A percentile compares a stretch with the other conserved stretches of the same genome.
Evolutionary conservation across 1,140 invertebrate genomes (phyloP).

Genomic region (Eupeodes corollae): DNA sequence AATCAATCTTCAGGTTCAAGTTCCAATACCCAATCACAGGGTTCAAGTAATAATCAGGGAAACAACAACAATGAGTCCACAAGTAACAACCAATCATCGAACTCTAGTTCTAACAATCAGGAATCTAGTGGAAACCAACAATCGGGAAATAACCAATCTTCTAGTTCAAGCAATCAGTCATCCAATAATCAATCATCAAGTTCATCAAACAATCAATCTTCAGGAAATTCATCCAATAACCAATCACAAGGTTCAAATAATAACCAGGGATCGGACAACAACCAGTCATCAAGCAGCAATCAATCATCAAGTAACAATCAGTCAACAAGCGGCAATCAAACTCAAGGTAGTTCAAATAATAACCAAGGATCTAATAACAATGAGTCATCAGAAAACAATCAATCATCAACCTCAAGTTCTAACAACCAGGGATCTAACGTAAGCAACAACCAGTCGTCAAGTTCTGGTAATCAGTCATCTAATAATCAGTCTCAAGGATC

Average conservation of each 20-base stretch:
- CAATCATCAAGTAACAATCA: constrained; percentile 1
- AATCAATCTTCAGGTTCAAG: constrained; percentile 6
- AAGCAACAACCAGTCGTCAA: constrained; percentile 9
- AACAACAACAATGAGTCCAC: constrained; percentile 4
- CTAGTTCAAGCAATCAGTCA: constrained; percentile 2
- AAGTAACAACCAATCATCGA: constrained; percentile 5
- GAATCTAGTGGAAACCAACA: constrained; percentile 1
- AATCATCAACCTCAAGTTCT: constrained; percentile 9
- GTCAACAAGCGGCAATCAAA: no score
- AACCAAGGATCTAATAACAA: constrained; percentile 7
- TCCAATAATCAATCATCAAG: constrained; percentile 5
- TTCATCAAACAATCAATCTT: neutral
- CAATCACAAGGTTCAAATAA: no score
- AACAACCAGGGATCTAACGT: neutral
- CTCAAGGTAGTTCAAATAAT: neutral
- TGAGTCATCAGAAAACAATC: constrained; percentile 6
- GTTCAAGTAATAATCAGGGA: constrained; percentile 1
- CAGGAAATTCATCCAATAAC: neutral
- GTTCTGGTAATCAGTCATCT: neutral
- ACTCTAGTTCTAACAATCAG: constrained; percentile 4
- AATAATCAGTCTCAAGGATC: neutral
- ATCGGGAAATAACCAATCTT: constrained; percentile 1
- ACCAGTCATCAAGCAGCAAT: constrained; percentile 4
- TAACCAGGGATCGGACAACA: neutral
- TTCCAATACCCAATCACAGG: neutral